These are phyloP conservation scores for Dyspetes luteomarginatus DNA, from an alignment of 2,888 invertebrate species.

Conservation along the genomic window DNA sequence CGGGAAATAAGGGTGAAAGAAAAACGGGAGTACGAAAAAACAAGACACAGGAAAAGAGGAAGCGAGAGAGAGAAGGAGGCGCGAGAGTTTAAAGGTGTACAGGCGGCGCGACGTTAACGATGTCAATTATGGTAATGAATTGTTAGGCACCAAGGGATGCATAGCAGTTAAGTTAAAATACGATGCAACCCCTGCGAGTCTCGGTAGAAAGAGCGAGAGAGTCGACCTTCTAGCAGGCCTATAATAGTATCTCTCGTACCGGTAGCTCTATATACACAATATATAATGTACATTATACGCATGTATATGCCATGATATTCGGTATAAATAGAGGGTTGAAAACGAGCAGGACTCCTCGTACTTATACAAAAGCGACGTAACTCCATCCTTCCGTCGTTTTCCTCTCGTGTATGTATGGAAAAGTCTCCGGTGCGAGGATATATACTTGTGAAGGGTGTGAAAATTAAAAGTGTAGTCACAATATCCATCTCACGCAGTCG, in stretches of 20 bases:
- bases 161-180: slow-evolving; percentile 72
- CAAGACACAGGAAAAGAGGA: slow-evolving; percentile 21
- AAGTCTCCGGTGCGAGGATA: slow-evolving; percentile 6
- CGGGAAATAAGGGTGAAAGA: slow-evolving; percentile 47
- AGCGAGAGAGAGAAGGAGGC: slow-evolving; percentile 43
- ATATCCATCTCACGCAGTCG: neutral
- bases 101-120: slow-evolving; percentile 69
- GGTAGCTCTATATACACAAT: slow-evolving; percentile 33
- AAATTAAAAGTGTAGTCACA: slow-evolving; percentile 46
- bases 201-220: slow-evolving; percentile 28
- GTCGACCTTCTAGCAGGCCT: slow-evolving; percentile 24
- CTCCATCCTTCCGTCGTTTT: slow-evolving; percentile 30
- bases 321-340: slow-evolving; percentile 3
- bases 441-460: slow-evolving; percentile 23
- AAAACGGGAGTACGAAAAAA: slow-evolving; percentile 27
- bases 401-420: neutral
- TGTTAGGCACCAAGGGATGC: slow-evolving; percentile 70
- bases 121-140: slow-evolving; percentile 74
- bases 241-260: slow-evolving; percentile 46
- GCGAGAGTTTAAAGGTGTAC: slow-evolving; percentile 63
- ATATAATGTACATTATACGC: slow-evolving; percentile 18
- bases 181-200: slow-evolving; percentile 48
- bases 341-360: slow-evolving; percentile 24
- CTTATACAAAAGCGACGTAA: slow-evolving; percentile 12
- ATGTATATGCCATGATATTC: neutral